phyloP scores from a whole-genome alignment of 2,797 vertebrate species.

The Enoplosus armatus region DNA sequence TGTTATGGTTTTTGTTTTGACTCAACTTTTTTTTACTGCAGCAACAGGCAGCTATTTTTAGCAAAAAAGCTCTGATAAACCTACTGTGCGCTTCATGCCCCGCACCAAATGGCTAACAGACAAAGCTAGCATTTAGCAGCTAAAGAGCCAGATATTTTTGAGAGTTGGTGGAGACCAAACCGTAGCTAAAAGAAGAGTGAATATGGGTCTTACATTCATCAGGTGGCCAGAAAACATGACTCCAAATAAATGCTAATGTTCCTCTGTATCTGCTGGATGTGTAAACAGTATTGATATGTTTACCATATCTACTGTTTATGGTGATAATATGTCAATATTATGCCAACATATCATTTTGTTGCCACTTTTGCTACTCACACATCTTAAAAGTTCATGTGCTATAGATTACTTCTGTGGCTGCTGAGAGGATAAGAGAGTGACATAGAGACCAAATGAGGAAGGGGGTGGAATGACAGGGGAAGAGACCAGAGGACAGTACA shows the following conservation, averaged over 20 bases:
- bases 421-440: constrained; percentile 14
- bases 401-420: background rate
- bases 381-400: too few species aligned
- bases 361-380: background rate
- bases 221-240: background rate
- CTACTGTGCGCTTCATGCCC: too few species aligned
- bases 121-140: background rate
- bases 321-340: background rate
- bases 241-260: background rate
- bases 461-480: background rate
- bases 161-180: background rate
- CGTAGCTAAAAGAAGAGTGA: background rate
- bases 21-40: background rate
- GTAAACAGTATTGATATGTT: background rate
- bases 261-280: background rate
- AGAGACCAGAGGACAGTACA: constrained; percentile 3
- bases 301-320: background rate
- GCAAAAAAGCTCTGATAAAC: background rate
- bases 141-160: background rate
- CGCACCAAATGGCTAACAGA: background rate
- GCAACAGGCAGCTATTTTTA: background rate
- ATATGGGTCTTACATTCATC: background rate
- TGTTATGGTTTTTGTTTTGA: background rate
- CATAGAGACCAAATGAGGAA: background rate
- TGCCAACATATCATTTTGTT: background rate